These are phyloP conservation scores for Chascanopsetta lugubris DNA, from an alignment of 2,113 vertebrate species.

Conservation along the genomic window DNA sequence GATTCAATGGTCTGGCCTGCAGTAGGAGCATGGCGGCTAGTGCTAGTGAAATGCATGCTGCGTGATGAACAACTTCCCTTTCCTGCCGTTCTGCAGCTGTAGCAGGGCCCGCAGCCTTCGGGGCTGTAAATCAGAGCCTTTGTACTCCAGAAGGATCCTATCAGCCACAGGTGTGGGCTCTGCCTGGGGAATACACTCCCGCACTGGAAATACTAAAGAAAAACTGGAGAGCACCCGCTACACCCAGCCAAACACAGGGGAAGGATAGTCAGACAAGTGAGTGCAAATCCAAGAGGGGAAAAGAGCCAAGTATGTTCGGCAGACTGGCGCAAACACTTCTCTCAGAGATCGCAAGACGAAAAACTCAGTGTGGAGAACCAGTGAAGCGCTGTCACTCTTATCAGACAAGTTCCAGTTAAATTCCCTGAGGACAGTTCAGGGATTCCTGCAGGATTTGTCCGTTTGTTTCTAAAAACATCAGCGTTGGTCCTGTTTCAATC, in stretches of 20 bases:
- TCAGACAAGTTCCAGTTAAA: too few species aligned
- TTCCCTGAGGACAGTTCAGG: too few species aligned
- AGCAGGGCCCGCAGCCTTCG: conserved; percentile 83
- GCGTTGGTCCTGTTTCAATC: too few species aligned
- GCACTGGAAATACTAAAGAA: conserved; percentile 88
- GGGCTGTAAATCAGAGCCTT: conserved; percentile 93
- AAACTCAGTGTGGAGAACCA: background rate
- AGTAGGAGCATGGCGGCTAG: conserved; percentile 73
- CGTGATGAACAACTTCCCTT: conserved; percentile 99
- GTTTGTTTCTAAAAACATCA: too few species aligned
- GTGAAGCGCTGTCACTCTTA: background rate
- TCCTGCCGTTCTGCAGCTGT: conserved; percentile 95
- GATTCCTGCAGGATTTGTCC: too few species aligned
- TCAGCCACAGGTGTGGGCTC: conserved; percentile 92
- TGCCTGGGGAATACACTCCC: conserved; percentile 86
- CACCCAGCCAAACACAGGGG: conserved; percentile 28
- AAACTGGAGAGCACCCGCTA: conserved; percentile 13
- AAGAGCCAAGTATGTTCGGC: conserved; percentile 24
- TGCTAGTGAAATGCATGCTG: conserved; percentile 90
- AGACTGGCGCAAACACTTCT: conserved; percentile 14
- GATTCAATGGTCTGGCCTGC: conserved; percentile 82
- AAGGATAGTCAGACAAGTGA: conserved; percentile 17
- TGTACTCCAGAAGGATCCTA: conserved; percentile 96
- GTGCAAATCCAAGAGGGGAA: conserved; percentile 10
- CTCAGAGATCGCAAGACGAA: background rate